A percentile compares a stretch with the other conserved stretches of the same genome.
Conservation (phyloP, 2,797 vertebrate genomes). For the Fundulus diaphanus region DNA sequence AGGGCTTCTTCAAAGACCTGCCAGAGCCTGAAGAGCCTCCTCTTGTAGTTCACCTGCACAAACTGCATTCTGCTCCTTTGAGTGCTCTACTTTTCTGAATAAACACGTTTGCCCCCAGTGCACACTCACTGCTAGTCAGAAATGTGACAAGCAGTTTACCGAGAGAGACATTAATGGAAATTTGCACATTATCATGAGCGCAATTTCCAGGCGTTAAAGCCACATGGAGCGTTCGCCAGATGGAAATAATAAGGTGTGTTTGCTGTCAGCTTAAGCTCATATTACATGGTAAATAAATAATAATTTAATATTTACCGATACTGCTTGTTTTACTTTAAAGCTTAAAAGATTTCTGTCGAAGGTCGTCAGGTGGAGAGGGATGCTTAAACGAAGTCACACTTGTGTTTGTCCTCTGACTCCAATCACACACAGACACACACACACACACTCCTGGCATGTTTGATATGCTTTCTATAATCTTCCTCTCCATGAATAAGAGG, state of each 20-base stretch:
- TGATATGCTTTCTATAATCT: constrained; percentile 47
- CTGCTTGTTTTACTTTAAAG: constrained; percentile 7
- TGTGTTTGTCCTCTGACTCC: constrained; percentile 5
- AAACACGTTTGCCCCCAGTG: constrained; percentile 19
- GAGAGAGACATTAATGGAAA: constrained; percentile 7
- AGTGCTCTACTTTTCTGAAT: constrained; percentile 35
- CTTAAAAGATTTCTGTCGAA: constrained; percentile 1
- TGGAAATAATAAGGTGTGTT: not conserved
- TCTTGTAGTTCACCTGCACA: constrained; percentile 47
- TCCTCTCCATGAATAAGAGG: constrained; percentile 23
- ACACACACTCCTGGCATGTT: constrained; percentile 38
- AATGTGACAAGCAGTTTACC: constrained; percentile 8
- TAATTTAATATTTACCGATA: not conserved
- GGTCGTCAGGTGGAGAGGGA: not conserved
- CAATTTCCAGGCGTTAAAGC: not conserved
- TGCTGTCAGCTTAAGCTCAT: constrained; percentile 5
- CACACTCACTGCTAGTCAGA: constrained; percentile 10
- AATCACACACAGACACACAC: constrained; percentile 6
- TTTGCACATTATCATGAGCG: not conserved
- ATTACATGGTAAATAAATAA: constrained; percentile 3
- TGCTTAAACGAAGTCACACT: not conserved
- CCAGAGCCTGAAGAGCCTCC: constrained; percentile 41
- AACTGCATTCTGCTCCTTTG: constrained; percentile 24
- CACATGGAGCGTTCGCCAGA: not conserved
- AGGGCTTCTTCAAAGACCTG: constrained; percentile 54